Conservation (phyloP, 1,140 invertebrate species). For the Phortica variegata region DNA sequence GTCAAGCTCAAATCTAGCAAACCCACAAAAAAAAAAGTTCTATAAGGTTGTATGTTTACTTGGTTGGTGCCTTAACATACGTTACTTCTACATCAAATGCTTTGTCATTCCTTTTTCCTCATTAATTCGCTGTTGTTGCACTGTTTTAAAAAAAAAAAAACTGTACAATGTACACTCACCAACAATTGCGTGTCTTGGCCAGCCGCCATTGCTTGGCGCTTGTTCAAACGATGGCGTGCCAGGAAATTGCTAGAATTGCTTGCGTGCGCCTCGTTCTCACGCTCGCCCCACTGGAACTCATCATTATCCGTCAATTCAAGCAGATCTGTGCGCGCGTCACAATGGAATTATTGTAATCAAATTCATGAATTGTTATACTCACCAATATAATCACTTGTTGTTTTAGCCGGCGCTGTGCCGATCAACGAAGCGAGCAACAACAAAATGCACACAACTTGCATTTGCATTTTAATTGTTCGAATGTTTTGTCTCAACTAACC, state of each 20-base stretch:
- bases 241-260: slow-evolving; percentile 19
- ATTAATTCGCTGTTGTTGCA: no score
- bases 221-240: slow-evolving; percentile 35
- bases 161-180: slow-evolving; percentile 24
- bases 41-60: no score
- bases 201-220: slow-evolving; percentile 26
- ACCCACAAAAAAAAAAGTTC: no score
- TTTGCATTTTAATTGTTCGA: no score
- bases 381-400: slow-evolving; percentile 28
- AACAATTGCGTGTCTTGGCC: slow-evolving; percentile 15
- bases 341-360: neutral
- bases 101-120: no score
- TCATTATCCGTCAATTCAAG: slow-evolving; percentile 45
- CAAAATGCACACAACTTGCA: no score
- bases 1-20: no score
- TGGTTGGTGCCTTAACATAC: no score
- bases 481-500: no score
- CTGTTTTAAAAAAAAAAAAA: no score
- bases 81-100: no score
- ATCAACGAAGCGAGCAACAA: no score
- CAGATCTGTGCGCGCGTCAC: slow-evolving; percentile 29
- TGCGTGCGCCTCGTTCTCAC: slow-evolving; percentile 25
- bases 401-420: slow-evolving; percentile 21
- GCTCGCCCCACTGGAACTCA: slow-evolving; percentile 43
- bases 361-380: slow-evolving; percentile 1